A percentile compares a stretch with the other conserved stretches of the same genome.
Evolutionary conservation across 2,888 invertebrate genomes (phyloP).

Genomic region (Drosophila eohydei): DNA sequence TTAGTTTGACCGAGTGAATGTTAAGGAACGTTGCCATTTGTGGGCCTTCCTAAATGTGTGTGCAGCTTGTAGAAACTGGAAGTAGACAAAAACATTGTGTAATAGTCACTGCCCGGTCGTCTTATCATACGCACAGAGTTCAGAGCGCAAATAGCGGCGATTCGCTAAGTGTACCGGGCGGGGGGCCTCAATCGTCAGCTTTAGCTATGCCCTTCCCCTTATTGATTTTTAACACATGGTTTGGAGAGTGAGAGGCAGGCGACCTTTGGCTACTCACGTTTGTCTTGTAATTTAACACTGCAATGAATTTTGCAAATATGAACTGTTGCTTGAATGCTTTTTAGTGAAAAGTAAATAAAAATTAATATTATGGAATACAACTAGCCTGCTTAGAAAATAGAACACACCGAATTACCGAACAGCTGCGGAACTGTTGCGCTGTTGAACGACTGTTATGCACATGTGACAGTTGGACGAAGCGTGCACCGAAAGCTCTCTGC

Average conservation of each 20-base stretch:
- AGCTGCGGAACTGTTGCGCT: constrained; percentile 48
- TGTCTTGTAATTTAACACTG: constrained; percentile 59
- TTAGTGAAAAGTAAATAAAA: constrained; percentile 61
- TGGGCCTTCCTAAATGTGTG: constrained; percentile 23
- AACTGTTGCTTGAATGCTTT: constrained; percentile 48
- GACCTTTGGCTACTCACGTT: constrained; percentile 55
- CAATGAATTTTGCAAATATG: constrained; percentile 69
- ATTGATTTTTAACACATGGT: constrained; percentile 47
- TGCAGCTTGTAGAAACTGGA: constrained; percentile 49
- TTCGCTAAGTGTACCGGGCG: constrained; percentile 52
- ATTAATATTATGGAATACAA: constrained; percentile 37
- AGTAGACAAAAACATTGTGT: constrained; percentile 65
- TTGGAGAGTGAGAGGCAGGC: not conserved
- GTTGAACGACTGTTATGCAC: constrained; percentile 32
- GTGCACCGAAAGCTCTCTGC: constrained; percentile 23
- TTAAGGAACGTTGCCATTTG: constrained; percentile 74
- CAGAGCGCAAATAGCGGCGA: constrained; percentile 12
- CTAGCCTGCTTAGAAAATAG: constrained; percentile 60
- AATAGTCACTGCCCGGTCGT: constrained; percentile 37
- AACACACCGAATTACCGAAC: constrained; percentile 32
- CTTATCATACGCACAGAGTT: constrained; percentile 48
- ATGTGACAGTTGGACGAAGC: constrained; percentile 36
- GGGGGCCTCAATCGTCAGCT: constrained; percentile 30
- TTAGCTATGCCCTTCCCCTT: constrained; percentile 28
- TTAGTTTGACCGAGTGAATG: constrained; percentile 75